phyloP scores from a whole-genome alignment of 2,797 vertebrate species.

The Myotis daubentonii region DNA sequence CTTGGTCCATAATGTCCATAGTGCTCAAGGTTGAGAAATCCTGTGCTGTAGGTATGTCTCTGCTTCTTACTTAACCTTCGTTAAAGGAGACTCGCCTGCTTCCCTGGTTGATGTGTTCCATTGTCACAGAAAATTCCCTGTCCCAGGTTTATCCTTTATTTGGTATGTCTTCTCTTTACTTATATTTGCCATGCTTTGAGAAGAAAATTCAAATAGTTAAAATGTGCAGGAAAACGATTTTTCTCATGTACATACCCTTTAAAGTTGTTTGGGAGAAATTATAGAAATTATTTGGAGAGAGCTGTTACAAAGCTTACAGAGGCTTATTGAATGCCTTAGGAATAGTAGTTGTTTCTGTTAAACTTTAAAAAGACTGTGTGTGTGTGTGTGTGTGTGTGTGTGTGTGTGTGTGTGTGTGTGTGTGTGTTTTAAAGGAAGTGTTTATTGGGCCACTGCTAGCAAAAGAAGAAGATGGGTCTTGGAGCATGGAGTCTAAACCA shows the following conservation, averaged over 20 bases:
- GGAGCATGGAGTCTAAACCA: neutral
- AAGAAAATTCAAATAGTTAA: constrained; percentile 30
- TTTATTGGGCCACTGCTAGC: neutral
- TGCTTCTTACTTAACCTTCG: constrained; percentile 22
- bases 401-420: no score
- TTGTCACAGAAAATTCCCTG: constrained; percentile 16
- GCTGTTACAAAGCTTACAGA: neutral
- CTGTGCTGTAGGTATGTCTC: neutral
- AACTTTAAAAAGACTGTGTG: neutral
- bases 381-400: no score
- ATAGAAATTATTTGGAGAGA: neutral
- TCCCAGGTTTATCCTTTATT: constrained; percentile 7
- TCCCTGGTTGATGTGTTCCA: neutral
- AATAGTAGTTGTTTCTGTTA: neutral
- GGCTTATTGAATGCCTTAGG: neutral
- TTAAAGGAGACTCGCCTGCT: neutral
- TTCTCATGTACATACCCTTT: neutral
- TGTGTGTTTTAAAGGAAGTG: neutral
- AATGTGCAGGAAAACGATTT: neutral
- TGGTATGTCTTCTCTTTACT: neutral
- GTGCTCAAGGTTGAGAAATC: neutral
- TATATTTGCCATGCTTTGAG: constrained; percentile 7
- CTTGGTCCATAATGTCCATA: neutral
- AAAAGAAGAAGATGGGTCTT: neutral
- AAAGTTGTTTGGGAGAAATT: constrained; percentile 7